Base-by-base conservation (phyloP, 2,888 invertebrate genomes). In the Pasiphila rectangulata region DNA sequence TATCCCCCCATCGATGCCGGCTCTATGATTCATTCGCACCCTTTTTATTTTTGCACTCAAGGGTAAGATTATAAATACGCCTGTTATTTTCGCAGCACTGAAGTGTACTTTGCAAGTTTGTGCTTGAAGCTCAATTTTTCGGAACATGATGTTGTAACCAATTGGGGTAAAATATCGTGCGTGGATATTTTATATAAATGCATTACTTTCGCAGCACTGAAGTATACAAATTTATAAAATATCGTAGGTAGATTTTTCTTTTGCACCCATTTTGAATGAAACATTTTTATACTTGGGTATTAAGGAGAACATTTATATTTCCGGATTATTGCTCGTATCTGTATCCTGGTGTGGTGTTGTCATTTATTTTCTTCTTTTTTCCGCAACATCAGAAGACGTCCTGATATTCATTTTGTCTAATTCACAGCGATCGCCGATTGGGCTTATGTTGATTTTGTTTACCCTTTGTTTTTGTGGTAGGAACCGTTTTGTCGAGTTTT, bases 1-100 rank as follows among this genome's bases (percentile, higher is more conserved):
- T n/a, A 24, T 29, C 21, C 36, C 10, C 29, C 37, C 29, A 44
- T 39, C 47, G 42, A 36, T 34, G 38, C 36, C 12, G 13, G 30
- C 6, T 17, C 17, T 38, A 40, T 38, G 48, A 45, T 39, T 39
- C 42, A 38, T 38, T 39, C 13, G 5, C 41, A 46, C 38, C 50
- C 52, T 46, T 44, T 51, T 32, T 32, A 19, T 32, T 19, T 17
- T 32, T 19, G 16, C 9, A n/a, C 17, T 19, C 4, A 9, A 32
- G n/a, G 4, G 5, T 17, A 9, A 32, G 1, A 6, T 7, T 4
- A 9, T 32, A 32, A 17, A 17, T 19, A n/a, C 16, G 17, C 9
- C 17, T 32, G n/a, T 32, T 10, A 32, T 32, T 19, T 10, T 9
- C 17, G 16, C 10, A 19, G 17, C 17, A 32, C 6, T 17, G 4